These are phyloP conservation scores for Pyrgus malvae DNA, from an alignment of 2,888 invertebrate genomes.

Conservation along the genomic window DNA sequence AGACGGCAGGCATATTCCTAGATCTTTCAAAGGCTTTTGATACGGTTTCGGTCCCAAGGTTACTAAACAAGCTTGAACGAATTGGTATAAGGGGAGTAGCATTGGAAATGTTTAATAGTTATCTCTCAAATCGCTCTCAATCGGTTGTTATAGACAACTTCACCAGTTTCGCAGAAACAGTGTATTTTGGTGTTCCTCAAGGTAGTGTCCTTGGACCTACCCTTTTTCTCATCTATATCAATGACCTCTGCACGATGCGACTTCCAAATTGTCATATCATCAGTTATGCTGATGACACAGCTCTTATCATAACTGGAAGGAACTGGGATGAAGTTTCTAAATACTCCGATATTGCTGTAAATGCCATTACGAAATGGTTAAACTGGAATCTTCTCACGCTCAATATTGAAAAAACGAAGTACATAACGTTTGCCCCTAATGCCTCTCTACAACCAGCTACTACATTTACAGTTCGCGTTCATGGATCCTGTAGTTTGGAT, in stretches of 20 bases:
- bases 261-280: not conserved
- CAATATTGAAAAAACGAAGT: not conserved
- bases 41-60: too few relatives aligned
- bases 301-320: not conserved
- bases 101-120: not conserved
- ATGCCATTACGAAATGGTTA: not conserved
- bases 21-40: slow-evolving; percentile 3
- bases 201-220: too few relatives aligned
- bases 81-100: not conserved
- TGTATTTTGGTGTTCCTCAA: not conserved
- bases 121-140: not conserved
- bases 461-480: not conserved
- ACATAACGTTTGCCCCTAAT: not conserved
- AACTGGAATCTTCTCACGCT: not conserved
- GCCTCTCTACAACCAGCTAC: not conserved
- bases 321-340: not conserved
- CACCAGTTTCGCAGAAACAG: not conserved
- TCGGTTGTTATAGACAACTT: not conserved
- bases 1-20: not conserved
- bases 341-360: not conserved
- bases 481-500: not conserved
- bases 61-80: not conserved
- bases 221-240: too few relatives aligned
- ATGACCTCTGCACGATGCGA: not conserved
- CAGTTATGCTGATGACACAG: not conserved